phyloP scores from a whole-genome alignment of 1,140 invertebrate genomes.

The Campoletis sonorensis region DNA sequence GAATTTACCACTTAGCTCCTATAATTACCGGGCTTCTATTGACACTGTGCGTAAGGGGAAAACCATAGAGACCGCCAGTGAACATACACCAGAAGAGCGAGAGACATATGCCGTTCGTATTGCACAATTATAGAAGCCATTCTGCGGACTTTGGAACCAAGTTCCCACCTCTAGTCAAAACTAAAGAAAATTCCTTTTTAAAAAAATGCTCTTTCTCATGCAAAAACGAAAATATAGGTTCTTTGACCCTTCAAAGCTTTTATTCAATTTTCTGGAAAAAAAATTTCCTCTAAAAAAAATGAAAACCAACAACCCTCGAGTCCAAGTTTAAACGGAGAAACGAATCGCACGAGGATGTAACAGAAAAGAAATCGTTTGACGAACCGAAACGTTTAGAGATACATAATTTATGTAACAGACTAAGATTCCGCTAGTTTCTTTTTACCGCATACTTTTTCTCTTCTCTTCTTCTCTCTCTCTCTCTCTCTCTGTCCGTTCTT shows the following conservation, averaged over 20 bases:
- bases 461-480: background rate
- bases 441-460: conserved; percentile 23
- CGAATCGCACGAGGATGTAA: background rate
- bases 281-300: background rate
- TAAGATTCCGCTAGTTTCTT: background rate
- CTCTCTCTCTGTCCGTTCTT: background rate
- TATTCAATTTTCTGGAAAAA: background rate
- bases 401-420: conserved; percentile 1
- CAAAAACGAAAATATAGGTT: conserved; percentile 1
- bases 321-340: too few relatives aligned
- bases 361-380: conserved; percentile 10
- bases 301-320: too few relatives aligned
- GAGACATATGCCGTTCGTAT: conserved; percentile 36
- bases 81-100: conserved; percentile 10
- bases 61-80: background rate
- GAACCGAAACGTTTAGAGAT: conserved; percentile 25
- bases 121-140: conserved; percentile 36
- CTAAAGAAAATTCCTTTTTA: conserved; percentile 30
- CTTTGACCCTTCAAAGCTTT: background rate
- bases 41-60: conserved; percentile 32
- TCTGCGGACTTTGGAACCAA: background rate
- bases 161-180: background rate
- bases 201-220: background rate
- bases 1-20: conserved; percentile 51
- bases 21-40: conserved; percentile 50